A percentile compares a stretch with the other conserved stretches of the same genome.
These are phyloP conservation scores for Phenganax marumi DNA, from an alignment of 92 coral and sea anemone genomes.

Conservation along the genomic window DNA sequence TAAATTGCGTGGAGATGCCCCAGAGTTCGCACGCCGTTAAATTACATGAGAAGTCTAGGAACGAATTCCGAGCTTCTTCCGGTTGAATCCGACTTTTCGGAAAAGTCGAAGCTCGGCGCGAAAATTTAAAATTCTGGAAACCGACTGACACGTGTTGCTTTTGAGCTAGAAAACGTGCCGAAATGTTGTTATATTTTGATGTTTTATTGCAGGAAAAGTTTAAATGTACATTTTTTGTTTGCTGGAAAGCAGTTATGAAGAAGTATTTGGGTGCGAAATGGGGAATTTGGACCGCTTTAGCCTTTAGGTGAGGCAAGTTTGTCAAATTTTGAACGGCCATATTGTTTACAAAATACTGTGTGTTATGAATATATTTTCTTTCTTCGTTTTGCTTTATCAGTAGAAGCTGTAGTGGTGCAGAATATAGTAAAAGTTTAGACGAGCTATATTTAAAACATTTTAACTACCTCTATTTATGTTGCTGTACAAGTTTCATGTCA, in stretches of 20 bases:
- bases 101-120: background rate
- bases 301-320: background rate
- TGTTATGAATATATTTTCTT: too few relatives aligned
- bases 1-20: background rate
- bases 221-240: background rate
- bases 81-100: background rate
- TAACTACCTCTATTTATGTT: too few relatives aligned
- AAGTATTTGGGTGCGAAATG: background rate
- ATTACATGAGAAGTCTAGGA: background rate
- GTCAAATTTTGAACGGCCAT: too few relatives aligned
- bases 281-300: background rate
- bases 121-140: constrained; percentile 4
- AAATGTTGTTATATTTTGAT: background rate
- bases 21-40: background rate
- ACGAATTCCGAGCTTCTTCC: background rate
- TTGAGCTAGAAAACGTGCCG: background rate
- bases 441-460: too few relatives aligned
- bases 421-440: too few relatives aligned
- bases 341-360: too few relatives aligned
- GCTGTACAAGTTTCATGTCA: too few relatives aligned
- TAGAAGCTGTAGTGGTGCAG: too few relatives aligned
- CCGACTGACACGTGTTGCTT: background rate
- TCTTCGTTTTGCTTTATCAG: too few relatives aligned
- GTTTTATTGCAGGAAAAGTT: background rate
- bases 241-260: background rate